These are phyloP conservation scores for Perdita meconis DNA, from an alignment of 2,888 invertebrate genomes.

Conservation along the genomic window DNA sequence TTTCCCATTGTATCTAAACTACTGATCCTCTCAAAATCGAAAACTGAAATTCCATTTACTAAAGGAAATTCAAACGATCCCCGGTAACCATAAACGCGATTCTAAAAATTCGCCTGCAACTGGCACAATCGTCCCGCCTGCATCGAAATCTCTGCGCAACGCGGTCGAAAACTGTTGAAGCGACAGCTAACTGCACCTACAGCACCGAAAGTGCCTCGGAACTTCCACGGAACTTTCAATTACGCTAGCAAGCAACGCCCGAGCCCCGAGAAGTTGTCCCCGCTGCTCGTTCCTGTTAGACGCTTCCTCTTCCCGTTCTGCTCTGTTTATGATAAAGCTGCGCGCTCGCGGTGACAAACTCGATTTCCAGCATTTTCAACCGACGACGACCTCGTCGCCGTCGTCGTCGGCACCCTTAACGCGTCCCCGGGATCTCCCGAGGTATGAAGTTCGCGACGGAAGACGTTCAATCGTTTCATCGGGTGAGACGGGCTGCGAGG, in stretches of 20 bases:
- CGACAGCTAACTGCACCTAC: background rate
- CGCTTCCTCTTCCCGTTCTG: background rate
- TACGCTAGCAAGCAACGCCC: background rate
- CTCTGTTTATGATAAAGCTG: slow-evolving; percentile 11
- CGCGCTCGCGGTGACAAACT: background rate
- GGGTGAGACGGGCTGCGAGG: too few species aligned
- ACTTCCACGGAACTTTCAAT: slow-evolving; percentile 9
- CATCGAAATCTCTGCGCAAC: too few species aligned
- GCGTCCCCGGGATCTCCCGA: slow-evolving; percentile 7
- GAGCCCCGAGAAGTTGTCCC: background rate
- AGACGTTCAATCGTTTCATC: background rate
- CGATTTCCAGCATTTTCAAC: slow-evolving; percentile 2
- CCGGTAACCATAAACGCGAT: too few species aligned
- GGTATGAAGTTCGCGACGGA: background rate
- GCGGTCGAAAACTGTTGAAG: background rate
- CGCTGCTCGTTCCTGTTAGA: background rate
- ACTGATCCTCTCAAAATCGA: too few species aligned
- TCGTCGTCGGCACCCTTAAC: background rate
- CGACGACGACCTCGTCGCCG: too few species aligned
- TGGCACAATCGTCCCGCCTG: too few species aligned
- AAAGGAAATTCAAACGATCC: too few species aligned
- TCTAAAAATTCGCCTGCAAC: too few species aligned
- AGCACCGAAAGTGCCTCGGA: background rate
- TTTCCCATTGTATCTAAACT: too few species aligned
- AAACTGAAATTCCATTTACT: too few species aligned